These are phyloP conservation scores for Macrosteles quadrilineatus DNA, from an alignment of 1,140 invertebrate genomes.

Conservation along the genomic window DNA sequence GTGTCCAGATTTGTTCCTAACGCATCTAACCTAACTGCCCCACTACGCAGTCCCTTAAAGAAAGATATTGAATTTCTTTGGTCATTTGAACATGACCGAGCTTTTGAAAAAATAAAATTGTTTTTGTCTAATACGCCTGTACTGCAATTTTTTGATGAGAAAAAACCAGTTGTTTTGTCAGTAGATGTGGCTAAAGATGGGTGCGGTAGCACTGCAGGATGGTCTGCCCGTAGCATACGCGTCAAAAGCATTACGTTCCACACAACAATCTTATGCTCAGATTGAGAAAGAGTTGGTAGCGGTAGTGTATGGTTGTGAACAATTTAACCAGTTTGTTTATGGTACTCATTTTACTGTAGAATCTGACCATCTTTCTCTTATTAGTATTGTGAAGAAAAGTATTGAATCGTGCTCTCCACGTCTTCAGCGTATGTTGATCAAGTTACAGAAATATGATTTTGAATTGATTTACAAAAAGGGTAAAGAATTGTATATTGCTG, in stretches of 20 bases:
- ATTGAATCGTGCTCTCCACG: not conserved
- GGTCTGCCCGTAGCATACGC: not conserved
- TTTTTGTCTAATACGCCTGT: not conserved
- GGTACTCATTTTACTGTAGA: not conserved
- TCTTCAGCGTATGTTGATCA: not conserved
- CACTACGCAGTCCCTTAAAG: not conserved
- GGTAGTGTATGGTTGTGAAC: not conserved
- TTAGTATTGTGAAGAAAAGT: not conserved
- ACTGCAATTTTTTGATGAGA: constrained; percentile 2
- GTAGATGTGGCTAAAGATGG: constrained; percentile 1
- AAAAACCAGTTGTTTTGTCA: not conserved
- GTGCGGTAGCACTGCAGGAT: not conserved
- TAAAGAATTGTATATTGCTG: constrained; percentile 3
- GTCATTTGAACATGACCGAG: not conserved
- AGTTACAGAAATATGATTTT: constrained; percentile 9
- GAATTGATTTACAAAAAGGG: not conserved
- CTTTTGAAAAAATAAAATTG: not conserved
- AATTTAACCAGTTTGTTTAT: not conserved
- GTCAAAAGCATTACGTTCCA: constrained; percentile 6
- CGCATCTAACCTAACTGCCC: constrained; percentile 2
- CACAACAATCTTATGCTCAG: constrained; percentile 12
- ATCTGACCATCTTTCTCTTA: not conserved
- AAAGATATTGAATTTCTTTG: constrained; percentile 7
- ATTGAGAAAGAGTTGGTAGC: not conserved
- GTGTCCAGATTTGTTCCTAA: constrained; percentile 2